Percentiles rank a stretch among this genome's conserved stretches.
Conservation (phyloP, 2,797 vertebrate species). For the Lophotriccus pileatus region DNA sequence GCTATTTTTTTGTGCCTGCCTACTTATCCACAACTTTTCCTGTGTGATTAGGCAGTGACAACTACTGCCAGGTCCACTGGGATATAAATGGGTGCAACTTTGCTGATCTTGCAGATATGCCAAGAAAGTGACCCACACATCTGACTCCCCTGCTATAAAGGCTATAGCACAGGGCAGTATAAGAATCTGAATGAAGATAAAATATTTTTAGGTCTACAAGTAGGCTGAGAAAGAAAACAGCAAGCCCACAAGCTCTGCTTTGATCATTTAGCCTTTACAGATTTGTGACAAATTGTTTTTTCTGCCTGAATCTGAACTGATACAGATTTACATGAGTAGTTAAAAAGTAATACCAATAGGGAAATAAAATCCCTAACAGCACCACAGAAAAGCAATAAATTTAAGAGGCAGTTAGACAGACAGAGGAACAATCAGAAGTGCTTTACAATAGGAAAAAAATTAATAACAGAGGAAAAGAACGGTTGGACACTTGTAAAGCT, state of each 20-base stretch:
- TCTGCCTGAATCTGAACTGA: constrained; percentile 38
- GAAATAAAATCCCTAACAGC: constrained; percentile 54
- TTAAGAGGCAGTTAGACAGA: constrained; percentile 17
- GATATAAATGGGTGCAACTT: not conserved
- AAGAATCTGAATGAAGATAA: not conserved
- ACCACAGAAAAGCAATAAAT: constrained; percentile 53
- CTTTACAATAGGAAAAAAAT: not conserved
- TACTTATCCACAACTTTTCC: not conserved
- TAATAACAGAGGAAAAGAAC: not conserved
- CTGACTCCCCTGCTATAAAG: not conserved
- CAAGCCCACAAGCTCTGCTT: constrained; percentile 30
- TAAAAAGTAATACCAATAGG: constrained; percentile 43
- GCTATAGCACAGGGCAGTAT: not conserved
- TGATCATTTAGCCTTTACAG: constrained; percentile 34
- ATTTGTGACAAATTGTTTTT: constrained; percentile 58
- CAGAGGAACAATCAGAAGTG: constrained; percentile 12
- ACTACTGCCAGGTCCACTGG: not conserved
- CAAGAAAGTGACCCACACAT: not conserved
- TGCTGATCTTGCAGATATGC: not conserved
- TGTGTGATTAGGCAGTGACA: not conserved
- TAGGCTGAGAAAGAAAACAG: not conserved
- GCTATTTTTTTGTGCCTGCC: not conserved
- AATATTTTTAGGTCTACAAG: not conserved
- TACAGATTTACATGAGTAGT: constrained; percentile 57
- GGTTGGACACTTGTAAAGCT: not conserved